Percentiles rank a stretch among this genome's conserved stretches.
Conservation (phyloP, 2,113 vertebrate genomes). For the Microtus montanus region DNA sequence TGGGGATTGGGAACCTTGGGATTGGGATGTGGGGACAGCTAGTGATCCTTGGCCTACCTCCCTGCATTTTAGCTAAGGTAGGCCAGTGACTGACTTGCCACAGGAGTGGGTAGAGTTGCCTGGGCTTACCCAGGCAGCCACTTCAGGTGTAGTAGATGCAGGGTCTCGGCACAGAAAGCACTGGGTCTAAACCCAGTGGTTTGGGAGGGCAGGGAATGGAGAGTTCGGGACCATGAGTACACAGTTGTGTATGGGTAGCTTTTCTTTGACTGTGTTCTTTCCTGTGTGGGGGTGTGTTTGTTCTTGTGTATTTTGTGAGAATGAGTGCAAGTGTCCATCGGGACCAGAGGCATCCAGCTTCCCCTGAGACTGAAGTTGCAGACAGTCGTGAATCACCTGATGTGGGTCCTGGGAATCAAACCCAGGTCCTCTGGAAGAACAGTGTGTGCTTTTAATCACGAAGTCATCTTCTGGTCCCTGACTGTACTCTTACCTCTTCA, state of each 20-base stretch:
- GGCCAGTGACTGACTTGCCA: background rate
- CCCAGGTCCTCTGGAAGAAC: background rate
- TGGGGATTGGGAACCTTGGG: background rate
- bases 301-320: background rate
- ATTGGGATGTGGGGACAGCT: too few relatives aligned
- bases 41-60: background rate
- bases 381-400: background rate
- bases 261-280: background rate
- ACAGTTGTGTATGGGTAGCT: background rate
- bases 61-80: background rate
- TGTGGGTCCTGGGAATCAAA: background rate
- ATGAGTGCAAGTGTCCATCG: background rate
- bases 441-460: background rate
- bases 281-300: background rate
- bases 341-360: background rate
- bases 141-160: background rate
- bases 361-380: background rate
- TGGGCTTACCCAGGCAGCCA: rapidly evolving
- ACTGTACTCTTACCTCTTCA: background rate
- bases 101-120: background rate
- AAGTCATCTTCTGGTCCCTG: background rate
- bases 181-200: background rate
- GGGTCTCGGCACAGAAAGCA: background rate
- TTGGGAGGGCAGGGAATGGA: background rate
- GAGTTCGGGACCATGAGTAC: rapidly evolving